These are phyloP conservation scores for Larimichthys crocea DNA, from an alignment of 2,113 vertebrate species.

Conservation along the genomic window DNA sequence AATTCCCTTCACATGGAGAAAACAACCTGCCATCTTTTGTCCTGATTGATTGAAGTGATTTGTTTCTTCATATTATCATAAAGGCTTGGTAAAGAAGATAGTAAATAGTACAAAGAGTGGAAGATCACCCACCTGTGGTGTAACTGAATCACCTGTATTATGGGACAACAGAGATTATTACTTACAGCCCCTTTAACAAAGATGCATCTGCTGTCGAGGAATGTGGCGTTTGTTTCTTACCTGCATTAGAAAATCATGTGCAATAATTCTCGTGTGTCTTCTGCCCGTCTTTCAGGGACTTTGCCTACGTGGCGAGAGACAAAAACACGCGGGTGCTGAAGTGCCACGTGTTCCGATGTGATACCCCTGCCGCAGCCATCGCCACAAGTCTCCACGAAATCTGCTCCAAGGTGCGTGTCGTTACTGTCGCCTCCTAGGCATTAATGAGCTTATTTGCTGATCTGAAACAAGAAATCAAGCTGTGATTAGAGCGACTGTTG, in stretches of 20 bases:
- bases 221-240: neutral
- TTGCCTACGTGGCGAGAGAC: slow-evolving; percentile 98
- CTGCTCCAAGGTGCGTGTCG: slow-evolving; percentile 92
- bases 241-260: neutral
- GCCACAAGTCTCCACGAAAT: slow-evolving; percentile 97
- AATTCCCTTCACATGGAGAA: neutral
- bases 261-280: slow-evolving; percentile 10
- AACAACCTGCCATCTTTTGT: neutral
- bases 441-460: slow-evolving; percentile 29
- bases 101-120: neutral
- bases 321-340: slow-evolving; percentile 96
- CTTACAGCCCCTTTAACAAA: slow-evolving; percentile 19
- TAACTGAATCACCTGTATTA: neutral
- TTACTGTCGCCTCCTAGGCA: neutral
- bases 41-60: neutral
- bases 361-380: slow-evolving; percentile 96
- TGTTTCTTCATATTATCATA: too few species aligned
- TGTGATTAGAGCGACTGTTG: slow-evolving; percentile 15
- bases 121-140: neutral
- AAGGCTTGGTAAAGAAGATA: neutral
- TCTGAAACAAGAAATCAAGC: slow-evolving; percentile 26
- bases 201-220: neutral
- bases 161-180: neutral
- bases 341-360: slow-evolving; percentile 99
- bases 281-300: slow-evolving; percentile 86